Percentiles rank a stretch among this genome's conserved stretches.
Evolutionary conservation across 1,140 invertebrate genomes (phyloP).

Genomic region (Trachymyrmex septentrionalis): DNA sequence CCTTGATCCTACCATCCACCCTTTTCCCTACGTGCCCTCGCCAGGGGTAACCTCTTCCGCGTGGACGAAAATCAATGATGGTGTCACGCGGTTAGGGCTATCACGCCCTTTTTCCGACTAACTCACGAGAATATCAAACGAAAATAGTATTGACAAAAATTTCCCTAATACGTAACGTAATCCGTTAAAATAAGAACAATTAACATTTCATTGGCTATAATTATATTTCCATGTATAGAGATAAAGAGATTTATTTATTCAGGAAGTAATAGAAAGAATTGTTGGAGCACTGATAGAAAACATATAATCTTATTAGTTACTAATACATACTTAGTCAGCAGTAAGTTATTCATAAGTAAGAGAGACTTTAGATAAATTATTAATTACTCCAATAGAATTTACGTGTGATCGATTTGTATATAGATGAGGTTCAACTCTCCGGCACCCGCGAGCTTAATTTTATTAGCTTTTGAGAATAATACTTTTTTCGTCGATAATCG

Average conservation of each 20-base stretch:
- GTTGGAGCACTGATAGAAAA: neutral
- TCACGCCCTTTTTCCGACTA: slow-evolving; percentile 52
- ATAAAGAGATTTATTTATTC: slow-evolving; percentile 13
- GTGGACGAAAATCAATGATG: slow-evolving; percentile 69
- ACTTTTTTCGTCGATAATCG: slow-evolving; percentile 57
- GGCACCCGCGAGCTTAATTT: slow-evolving; percentile 37
- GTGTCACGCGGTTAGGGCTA: slow-evolving; percentile 64
- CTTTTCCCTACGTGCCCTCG: slow-evolving; percentile 46
- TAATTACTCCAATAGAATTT: slow-evolving; percentile 52
- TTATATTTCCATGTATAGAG: neutral
- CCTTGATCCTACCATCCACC: slow-evolving; percentile 57
- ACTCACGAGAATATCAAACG: slow-evolving; percentile 15
- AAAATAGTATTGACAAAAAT: neutral
- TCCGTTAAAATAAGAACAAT: slow-evolving; percentile 21
- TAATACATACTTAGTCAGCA: slow-evolving; percentile 13
- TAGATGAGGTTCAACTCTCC: slow-evolving; percentile 24
- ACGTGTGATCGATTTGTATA: slow-evolving; percentile 45
- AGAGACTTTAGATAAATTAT: slow-evolving; percentile 46
- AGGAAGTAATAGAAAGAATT: neutral
- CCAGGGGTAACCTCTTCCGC: slow-evolving; percentile 59
- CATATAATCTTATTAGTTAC: neutral
- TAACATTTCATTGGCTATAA: neutral
- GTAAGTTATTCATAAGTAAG: slow-evolving; percentile 19
- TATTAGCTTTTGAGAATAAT: slow-evolving; percentile 57
- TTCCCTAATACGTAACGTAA: neutral